Percentiles rank a stretch among this genome's conserved stretches.
These are phyloP conservation scores for Karalla daura DNA, from an alignment of 2,797 vertebrate species.

Conservation along the genomic window DNA sequence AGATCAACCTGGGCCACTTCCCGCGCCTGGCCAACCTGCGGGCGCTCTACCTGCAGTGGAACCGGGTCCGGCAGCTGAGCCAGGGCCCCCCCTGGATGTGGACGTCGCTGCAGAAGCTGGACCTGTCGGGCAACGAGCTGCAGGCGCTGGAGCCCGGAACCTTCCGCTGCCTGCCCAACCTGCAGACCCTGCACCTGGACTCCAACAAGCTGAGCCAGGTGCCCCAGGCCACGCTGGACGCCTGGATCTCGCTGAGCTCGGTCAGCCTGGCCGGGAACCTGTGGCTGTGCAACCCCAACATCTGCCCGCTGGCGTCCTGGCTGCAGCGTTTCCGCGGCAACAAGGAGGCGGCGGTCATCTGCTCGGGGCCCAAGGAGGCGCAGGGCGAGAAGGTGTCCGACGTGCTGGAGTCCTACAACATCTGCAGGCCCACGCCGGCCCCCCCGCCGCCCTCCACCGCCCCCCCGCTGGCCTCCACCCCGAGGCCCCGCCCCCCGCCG, in stretches of 20 bases:
- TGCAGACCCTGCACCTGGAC: conserved; percentile 96
- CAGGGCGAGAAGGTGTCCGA: conserved; percentile 95
- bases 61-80: conserved; percentile 91
- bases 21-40: conserved; percentile 94
- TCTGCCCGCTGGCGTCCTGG: conserved; percentile 94
- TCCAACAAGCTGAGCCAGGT: conserved; percentile 97
- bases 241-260: conserved; percentile 95
- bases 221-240: conserved; percentile 92
- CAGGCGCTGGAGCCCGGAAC: conserved; percentile 89
- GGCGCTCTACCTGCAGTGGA: conserved; percentile 96
- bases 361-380: conserved; percentile 92
- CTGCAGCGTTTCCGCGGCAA: conserved; percentile 95
- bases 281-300: conserved; percentile 95
- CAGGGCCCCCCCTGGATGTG: conserved; percentile 97
- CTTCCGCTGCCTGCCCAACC: conserved; percentile 95
- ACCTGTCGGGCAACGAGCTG: conserved; percentile 96
- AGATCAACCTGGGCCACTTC: conserved; percentile 97
- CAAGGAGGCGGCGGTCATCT: conserved; percentile 95
- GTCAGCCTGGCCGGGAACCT: conserved; percentile 95
- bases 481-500: conserved; percentile 76
- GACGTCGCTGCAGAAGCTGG: conserved; percentile 97
- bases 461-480: conserved; percentile 82
- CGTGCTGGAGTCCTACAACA: conserved; percentile 90
- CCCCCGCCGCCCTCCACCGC: conserved; percentile 83
- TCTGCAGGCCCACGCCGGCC: conserved; percentile 87